phyloP scores from a whole-genome alignment of 2,888 invertebrate genomes.

The Drosophila flavopinicola region DNA sequence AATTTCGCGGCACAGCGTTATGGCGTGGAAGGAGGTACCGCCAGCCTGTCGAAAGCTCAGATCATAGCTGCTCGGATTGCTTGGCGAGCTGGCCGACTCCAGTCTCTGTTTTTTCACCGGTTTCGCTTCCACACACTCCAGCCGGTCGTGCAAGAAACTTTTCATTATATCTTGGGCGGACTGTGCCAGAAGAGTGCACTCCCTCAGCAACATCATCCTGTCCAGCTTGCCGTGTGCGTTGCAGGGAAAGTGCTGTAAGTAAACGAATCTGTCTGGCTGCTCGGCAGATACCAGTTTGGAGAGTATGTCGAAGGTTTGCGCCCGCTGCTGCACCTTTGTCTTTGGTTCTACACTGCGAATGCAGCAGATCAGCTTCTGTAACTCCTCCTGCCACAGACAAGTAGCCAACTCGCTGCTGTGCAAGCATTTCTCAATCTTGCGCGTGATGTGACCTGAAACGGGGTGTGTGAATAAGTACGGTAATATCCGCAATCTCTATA shows the following conservation, averaged over 20 bases:
- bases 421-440: constrained; percentile 58
- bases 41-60: constrained; percentile 72
- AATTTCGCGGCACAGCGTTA: constrained; percentile 75
- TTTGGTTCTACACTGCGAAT: constrained; percentile 49
- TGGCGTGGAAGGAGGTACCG: constrained; percentile 81
- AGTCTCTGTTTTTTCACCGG: constrained; percentile 41
- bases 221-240: constrained; percentile 89
- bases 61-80: constrained; percentile 24
- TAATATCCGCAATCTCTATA: neutral
- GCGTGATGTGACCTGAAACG: constrained; percentile 47
- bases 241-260: constrained; percentile 86
- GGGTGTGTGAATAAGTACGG: neutral
- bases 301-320: constrained; percentile 61
- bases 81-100: neutral
- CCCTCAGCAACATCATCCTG: constrained; percentile 48
- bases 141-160: constrained; percentile 85
- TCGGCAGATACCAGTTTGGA: constrained; percentile 81
- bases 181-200: constrained; percentile 54
- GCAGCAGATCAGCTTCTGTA: constrained; percentile 66
- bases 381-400: constrained; percentile 59
- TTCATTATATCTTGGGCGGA: constrained; percentile 84
- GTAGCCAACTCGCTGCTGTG: constrained; percentile 46
- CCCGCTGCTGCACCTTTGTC: constrained; percentile 56
- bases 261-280: constrained; percentile 88
- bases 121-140: constrained; percentile 47